Evolutionary conservation across 2,888 invertebrate species (phyloP), one percentile per base, ranked within the genome.

Genomic region (Rutpela maculata): DNA sequence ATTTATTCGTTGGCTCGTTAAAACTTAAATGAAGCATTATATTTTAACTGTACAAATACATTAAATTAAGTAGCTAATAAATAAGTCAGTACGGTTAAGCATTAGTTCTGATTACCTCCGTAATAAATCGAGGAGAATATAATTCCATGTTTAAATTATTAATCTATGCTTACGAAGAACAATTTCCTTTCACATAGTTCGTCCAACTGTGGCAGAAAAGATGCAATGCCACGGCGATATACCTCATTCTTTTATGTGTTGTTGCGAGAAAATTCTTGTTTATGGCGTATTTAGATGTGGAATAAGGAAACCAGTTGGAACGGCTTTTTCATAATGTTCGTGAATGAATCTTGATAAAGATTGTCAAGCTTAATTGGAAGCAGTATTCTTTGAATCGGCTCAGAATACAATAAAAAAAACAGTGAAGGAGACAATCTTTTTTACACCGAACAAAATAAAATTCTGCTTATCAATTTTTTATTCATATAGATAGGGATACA

Each of bases 1-100:
- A 38, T 35, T 18, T 38, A 59, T 59, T 57, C 17, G 57, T 35
- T 70, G 38, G 31, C 69, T 59, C 35, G 57, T 70, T 70, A 70
- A 63, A 70, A 70, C 38, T 38, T 43, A 70, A 70, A 31, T 38
- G 69, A 17, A 38, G 38, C 69, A 70, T 59, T 70, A 70, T 59
- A 56, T 57, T 68, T 68, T 43, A 50, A 12, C 50, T 50, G 22
- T 43, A 15, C n/a, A 43, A 43, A 18, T 18, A 65, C 35, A 65
- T 38, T 55, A 56, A 55, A 55, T 38, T 63, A 63, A 56, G 68
- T 68, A 68, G 68, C 56, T 17, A 57, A 65, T 65, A 65, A 65
- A 65, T 38, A 65, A 35, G 35, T 65, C 65, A 43, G 7, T 65
- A 38, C 38, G 43, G 12, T 18, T 43, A 65, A 38, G 5, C 18